Evolutionary conservation across 2,113 vertebrate genomes (phyloP).

Genomic region (Ovibos moschatus): DNA sequence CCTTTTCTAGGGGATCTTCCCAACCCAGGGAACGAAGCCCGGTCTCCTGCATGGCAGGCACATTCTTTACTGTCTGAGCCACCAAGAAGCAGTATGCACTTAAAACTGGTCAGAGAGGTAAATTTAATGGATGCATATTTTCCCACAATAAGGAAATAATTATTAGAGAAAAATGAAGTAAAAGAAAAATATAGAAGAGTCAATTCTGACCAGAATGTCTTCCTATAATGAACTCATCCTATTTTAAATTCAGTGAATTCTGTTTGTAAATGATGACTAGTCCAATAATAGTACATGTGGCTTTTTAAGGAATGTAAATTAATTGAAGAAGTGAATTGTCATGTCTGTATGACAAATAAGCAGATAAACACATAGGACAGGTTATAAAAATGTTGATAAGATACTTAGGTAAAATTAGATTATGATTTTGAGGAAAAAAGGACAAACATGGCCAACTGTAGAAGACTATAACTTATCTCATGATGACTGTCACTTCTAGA

Average conservation of each 20-base stretch:
- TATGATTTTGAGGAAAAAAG: neutral
- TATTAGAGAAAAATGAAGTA: neutral
- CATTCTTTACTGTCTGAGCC: neutral
- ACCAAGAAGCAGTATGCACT: neutral
- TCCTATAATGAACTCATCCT: neutral
- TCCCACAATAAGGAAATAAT: neutral
- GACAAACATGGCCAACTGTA: neutral
- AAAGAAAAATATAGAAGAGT: neutral
- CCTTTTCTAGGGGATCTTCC: neutral
- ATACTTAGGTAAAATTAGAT: neutral
- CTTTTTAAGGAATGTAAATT: slow-evolving; percentile 38
- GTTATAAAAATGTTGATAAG: slow-evolving; percentile 15
- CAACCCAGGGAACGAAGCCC: neutral
- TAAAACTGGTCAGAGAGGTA: neutral
- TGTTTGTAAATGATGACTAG: neutral
- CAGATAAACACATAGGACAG: neutral
- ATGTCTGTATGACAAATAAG: neutral
- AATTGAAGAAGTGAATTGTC: neutral
- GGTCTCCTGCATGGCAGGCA: neutral
- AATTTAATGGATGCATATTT: neutral
- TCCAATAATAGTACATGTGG: neutral
- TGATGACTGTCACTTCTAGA: neutral
- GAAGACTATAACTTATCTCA: neutral
- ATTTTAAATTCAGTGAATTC: neutral
- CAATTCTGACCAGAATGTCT: neutral